Conservation (phyloP, 2,113 vertebrate genomes). For the Prinia subflava region DNA sequence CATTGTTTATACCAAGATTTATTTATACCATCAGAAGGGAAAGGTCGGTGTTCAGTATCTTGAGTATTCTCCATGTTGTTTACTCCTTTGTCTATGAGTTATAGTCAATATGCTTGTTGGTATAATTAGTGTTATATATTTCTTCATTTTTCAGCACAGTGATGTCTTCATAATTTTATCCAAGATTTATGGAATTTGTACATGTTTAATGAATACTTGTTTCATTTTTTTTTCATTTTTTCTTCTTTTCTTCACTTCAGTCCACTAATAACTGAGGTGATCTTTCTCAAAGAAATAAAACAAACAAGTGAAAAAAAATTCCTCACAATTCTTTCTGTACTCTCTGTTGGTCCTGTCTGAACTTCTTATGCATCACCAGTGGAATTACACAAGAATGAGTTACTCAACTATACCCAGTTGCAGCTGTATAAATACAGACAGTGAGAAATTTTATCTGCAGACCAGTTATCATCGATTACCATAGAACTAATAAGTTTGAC, state of each 20-base stretch:
- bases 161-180: background rate
- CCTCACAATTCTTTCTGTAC: background rate
- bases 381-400: background rate
- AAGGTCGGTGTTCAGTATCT: background rate
- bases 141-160: background rate
- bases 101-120: background rate
- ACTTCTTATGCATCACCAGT: background rate
- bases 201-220: background rate
- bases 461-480: background rate
- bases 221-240: background rate
- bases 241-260: background rate
- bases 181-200: background rate
- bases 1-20: background rate
- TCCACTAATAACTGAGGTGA: background rate
- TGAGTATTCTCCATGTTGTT: background rate
- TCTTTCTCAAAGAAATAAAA: background rate
- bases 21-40: background rate
- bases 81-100: background rate
- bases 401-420: background rate
- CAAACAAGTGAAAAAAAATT: background rate
- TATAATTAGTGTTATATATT: background rate
- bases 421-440: slow-evolving; percentile 35
- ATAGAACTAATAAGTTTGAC: background rate
- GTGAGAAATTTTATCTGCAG: background rate
- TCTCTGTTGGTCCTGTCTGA: background rate